Conservation (phyloP, 2,113 vertebrate genomes). For the Brachyhypopomus occidentalis region DNA sequence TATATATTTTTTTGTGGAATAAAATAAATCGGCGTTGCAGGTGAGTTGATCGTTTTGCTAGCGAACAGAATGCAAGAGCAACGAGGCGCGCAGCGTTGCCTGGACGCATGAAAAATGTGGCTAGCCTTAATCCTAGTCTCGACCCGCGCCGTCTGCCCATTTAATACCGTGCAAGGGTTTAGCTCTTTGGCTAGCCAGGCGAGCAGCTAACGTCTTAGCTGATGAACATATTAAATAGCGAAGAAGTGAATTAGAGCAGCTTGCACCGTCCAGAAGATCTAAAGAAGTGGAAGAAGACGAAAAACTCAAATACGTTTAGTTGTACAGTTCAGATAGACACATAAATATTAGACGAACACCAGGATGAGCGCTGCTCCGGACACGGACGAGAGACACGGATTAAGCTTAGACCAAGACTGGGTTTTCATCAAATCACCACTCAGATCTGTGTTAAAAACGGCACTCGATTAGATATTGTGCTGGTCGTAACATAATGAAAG, state of each 20-base stretch:
- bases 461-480: neutral
- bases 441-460: neutral
- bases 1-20: slow-evolving; percentile 44
- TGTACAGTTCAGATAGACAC: neutral
- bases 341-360: neutral
- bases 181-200: slow-evolving; percentile 12
- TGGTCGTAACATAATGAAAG: neutral
- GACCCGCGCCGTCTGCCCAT: slow-evolving; percentile 28
- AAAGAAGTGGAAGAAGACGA: neutral
- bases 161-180: slow-evolving; percentile 52
- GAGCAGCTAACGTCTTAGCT: slow-evolving; percentile 34
- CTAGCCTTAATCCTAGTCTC: slow-evolving; percentile 45
- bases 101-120: neutral
- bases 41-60: slow-evolving; percentile 22
- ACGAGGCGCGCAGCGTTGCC: neutral
- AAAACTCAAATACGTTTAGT: neutral
- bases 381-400: neutral
- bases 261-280: neutral
- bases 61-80: neutral
- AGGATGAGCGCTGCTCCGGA: slow-evolving; percentile 13
- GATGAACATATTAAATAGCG: neutral
- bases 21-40: slow-evolving; percentile 33
- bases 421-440: neutral
- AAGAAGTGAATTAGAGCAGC: neutral
- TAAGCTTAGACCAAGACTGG: slow-evolving; percentile 25